Evolutionary conservation across 1,140 invertebrate species (phyloP), one percentile per base, ranked within the genome.

Genomic region (Scaptomyza hsui): DNA sequence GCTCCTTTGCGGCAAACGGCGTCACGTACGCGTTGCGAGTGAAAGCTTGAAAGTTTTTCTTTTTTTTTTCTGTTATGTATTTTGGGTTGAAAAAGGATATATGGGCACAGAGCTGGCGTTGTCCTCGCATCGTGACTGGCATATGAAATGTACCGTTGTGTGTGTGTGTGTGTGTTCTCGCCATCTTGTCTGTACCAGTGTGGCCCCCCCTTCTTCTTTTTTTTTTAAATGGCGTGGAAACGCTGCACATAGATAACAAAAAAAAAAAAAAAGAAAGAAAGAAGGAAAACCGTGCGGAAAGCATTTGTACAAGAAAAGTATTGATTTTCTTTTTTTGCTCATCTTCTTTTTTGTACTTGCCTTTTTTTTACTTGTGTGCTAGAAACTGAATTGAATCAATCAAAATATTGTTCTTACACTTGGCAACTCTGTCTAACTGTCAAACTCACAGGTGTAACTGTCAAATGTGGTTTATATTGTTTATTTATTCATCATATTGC

Each of bases 1-100:
- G 89, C 85, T 90, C 88, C 89, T 90, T 89, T 81, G 79, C 68
- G 88, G 82, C 73, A 72, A 83, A 75, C 72, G 80, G 60, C 57
- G 75, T 77, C 76, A 89, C 78, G 82, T 90, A 76, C 85, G 73
- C 85, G 67, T 65, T 67, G 73, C 83, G 63, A 88, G 82, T 88
- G 82, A 88, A 88, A 88, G 82, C 82, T 29, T 88, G 72, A 88
- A 88, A 82, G 78, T 88, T 85, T 62, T 42, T 29, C 6, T 29
- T 29, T 6, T 0, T 29, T 1, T 9, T 37, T 37, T 12, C 3
- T 4, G 2, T 37, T 37, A 1, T n/a, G 12, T 37, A 7, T 29
- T 29, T 29, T 29, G 26, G 26, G 82, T 73, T 88, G 82, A 86
- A 86, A 86, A 86, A 86, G 82, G 82, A 86, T 82, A 86, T 86